Base-by-base conservation (phyloP, 2,888 invertebrate species). In the Cantharis rufa region DNA sequence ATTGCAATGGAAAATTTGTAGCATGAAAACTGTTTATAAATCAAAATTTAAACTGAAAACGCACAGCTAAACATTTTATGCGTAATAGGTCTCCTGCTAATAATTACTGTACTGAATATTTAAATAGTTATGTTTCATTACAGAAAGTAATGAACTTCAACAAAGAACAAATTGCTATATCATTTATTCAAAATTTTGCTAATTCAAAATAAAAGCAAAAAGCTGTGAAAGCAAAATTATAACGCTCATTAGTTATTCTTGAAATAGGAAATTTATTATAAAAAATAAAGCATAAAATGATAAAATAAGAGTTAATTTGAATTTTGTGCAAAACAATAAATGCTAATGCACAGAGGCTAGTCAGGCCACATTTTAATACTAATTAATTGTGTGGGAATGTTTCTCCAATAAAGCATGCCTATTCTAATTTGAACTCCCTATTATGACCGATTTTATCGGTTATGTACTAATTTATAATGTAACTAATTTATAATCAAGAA, bases 71-170 rank as follows among this genome's bases (percentile, higher is more conserved):
- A 69, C 73, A 69, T 69, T 73, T 72, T 32, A 68, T 18, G 66
- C 72, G 72, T 68, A 69, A 72, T 72, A 16, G 69, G 28, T 62
- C 32, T 73, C 69, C n/a, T 21, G 64, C 64, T 66, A 66, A 66
- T 73, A 73, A 73, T 73, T 73, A 69, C 61, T 68, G 62, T 69
- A 62, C 61, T 73, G 62, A 61, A 73, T 73, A 73, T 69, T 73
- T 73, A 73, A 73, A 69, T 73, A 69, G 73, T 69, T 73, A 15
- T 27, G 66, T 72, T 72, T 72, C 72, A 69, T 69, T 69, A 62
- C 69, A 61, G 24, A 16, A 48, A n/a, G 62, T 69, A 72, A 48
- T 69, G 27, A 32, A 32, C 24, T 48, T 48, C 68, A 48, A 48
- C 48, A 24, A 28, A 73, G 32, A 69, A 73, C 73, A 62, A 62